Base-by-base conservation (phyloP, 1,140 invertebrate genomes). In the Wasmannia auropunctata region DNA sequence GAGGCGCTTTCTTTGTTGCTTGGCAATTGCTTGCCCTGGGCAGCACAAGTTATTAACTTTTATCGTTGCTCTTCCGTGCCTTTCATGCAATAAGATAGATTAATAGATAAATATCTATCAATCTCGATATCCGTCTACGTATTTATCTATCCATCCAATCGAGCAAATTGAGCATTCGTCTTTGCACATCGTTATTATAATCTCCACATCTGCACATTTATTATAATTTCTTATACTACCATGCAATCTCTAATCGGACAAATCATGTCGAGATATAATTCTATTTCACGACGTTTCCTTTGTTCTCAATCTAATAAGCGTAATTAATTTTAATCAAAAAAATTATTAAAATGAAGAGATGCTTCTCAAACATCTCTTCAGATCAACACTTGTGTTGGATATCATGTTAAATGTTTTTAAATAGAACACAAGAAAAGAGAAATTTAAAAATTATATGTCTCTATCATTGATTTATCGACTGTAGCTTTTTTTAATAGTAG, bases 91-190 rank as follows among this genome's bases (percentile, higher is more conserved):
- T 80, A 69, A 69, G 16, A 31, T 19, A n/a, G 31, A 54, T 67
- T 34, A 25, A 67, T 46, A 67, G 63, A 46, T 67, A 67, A 43
- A 43, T 67, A 67, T 79, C 76, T 67, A 54, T 79, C 60, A 79
- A 67, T 67, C 76, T 51, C 22, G 31, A 51, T 67, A 80, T 80
- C 43, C 22, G 65, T 69, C 8, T 65, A 49, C 28, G 49, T 34
- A 5, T 25, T n/a, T 25, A 11, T 65, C 43, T 67, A 67, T 19
- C 75, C n/a, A 19, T 31, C 31, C 31, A 14, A 54, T 46, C 43
- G 10, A 65, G n/a, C 11, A 79, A 65, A 62, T 65, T 54, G 37
- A 80, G 46, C 60, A 80, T 67, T 67, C 25, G 43, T 10, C 37
- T 62, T 54, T 69, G 14, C 60, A 37, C 22, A 2, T 54, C 25